Evolutionary conservation across 2,888 invertebrate genomes (phyloP), one percentile per base, ranked within the genome.

Genomic region (Drosophila demipolita): DNA sequence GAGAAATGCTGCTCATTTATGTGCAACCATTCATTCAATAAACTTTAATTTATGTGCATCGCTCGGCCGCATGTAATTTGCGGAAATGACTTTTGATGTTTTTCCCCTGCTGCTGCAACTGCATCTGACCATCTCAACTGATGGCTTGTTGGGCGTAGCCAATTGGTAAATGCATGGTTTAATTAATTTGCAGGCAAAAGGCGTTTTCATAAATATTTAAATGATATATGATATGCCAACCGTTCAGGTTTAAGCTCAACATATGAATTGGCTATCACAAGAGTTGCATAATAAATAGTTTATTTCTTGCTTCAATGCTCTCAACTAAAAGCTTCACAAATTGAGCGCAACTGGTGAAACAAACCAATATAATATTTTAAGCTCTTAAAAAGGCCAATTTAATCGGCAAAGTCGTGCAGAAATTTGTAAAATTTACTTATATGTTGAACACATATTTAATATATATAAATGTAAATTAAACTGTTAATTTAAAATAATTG

Each of bases 1-100:
- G 3, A 55, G 32, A 49, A 38, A 38, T 26, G 32, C 49, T n/a
- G 36, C 40, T 20, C 59, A 48, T 61, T 61, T 54, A 45, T 36
- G 29, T 59, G 26, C 54, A 29, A 55, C 49, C 58, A 53, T 60
- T 75, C 64, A 60, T 86, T 78, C 68, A 82, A 87, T 87, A 74
- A 73, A 77, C 69, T 73, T 87, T 84, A 80, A 85, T 87, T 85
- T 84, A 84, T 87, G 66, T 58, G 64, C 73, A 66, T 63, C 77
- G 64, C 9, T 49, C 29, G 76, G 58, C 65, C 61, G 54, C 68
- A 63, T 83, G 71, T 89, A 89, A 84, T 89, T 87, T 84, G 68
- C 84, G 73, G 88, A 85, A 87, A 89, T 84, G 75, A 80, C 89
- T 87, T 80, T 82, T 85, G 88, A 74, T 71, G 78, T 81, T 71